These are phyloP conservation scores for Eidolon dupreanum DNA, from an alignment of 2,797 vertebrate genomes.

Conservation along the genomic window DNA sequence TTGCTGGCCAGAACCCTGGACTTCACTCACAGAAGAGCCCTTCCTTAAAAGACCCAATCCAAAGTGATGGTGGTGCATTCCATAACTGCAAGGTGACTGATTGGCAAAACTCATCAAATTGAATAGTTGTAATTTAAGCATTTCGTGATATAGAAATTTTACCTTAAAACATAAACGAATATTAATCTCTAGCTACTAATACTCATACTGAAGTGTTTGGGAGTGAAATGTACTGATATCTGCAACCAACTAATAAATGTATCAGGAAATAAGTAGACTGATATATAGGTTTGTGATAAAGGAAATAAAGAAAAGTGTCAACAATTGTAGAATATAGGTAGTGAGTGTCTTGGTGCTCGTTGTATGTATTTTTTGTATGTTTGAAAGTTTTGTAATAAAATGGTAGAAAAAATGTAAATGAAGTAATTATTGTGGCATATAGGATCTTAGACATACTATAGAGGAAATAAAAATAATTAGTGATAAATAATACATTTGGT, in stretches of 20 bases:
- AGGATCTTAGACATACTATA: neutral
- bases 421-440: neutral
- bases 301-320: neutral
- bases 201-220: neutral
- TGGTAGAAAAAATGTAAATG: neutral
- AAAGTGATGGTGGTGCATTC: neutral
- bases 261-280: neutral
- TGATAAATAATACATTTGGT: neutral
- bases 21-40: neutral
- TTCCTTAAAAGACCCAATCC: neutral
- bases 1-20: neutral
- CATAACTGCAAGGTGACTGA: neutral
- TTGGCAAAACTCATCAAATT: neutral
- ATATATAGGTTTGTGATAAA: neutral
- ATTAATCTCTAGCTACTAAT: neutral
- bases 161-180: neutral
- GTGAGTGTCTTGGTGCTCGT: neutral
- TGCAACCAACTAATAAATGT: neutral
- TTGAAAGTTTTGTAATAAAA: conserved; percentile 5
- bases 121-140: neutral
- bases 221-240: neutral
- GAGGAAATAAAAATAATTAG: neutral
- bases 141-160: neutral
- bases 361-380: neutral
- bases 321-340: neutral